Percentiles rank a stretch among this genome's conserved stretches.
Evolutionary conservation across 2,113 vertebrate genomes (phyloP).

Genomic region (Phrynosoma platyrhinos): DNA sequence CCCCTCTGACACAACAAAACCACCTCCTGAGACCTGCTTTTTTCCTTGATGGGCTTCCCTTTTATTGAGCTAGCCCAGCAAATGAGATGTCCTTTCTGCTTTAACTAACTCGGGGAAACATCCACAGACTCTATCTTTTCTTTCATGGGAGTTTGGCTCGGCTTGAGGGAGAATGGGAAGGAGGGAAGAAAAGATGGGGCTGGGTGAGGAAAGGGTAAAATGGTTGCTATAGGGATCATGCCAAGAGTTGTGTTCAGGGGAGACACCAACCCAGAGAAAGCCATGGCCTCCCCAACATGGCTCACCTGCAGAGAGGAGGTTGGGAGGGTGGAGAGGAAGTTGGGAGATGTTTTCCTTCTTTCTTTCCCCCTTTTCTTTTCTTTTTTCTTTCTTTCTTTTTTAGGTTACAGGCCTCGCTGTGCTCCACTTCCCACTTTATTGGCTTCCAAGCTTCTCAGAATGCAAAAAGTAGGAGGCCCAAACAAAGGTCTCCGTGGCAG

Average conservation of each 20-base stretch:
- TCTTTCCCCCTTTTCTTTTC: not conserved
- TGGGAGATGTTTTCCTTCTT: not conserved
- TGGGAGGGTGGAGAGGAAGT: not conserved
- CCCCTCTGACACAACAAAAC: conserved; percentile 27
- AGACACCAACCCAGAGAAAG: not conserved
- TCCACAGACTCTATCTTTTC: conserved; percentile 50
- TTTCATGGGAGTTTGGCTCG: conserved; percentile 46
- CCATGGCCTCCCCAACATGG: not conserved
- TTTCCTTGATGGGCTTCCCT: conserved; percentile 20
- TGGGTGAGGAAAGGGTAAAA: not conserved
- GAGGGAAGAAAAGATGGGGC: not conserved
- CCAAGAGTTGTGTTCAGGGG: conserved; percentile 7
- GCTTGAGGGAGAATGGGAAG: conserved; percentile 1
- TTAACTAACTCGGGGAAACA: conserved; percentile 58
- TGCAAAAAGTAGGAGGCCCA: conserved; percentile 2
- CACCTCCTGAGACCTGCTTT: conserved; percentile 19
- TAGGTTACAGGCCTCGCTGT: conserved; percentile 24
- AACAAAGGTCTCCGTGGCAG: conserved; percentile 32
- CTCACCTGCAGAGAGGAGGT: conserved; percentile 57
- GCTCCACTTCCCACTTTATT: conserved; percentile 47
- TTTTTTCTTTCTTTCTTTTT: not conserved
- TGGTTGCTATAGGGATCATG: conserved; percentile 45
- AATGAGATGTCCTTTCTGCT: conserved; percentile 53
- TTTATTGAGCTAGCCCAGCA: conserved; percentile 14
- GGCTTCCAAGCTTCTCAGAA: conserved; percentile 33